Percentiles rank a stretch among this genome's conserved stretches.
Conservation (phyloP, 2,888 invertebrate genomes). For the Brenthis hecate region DNA sequence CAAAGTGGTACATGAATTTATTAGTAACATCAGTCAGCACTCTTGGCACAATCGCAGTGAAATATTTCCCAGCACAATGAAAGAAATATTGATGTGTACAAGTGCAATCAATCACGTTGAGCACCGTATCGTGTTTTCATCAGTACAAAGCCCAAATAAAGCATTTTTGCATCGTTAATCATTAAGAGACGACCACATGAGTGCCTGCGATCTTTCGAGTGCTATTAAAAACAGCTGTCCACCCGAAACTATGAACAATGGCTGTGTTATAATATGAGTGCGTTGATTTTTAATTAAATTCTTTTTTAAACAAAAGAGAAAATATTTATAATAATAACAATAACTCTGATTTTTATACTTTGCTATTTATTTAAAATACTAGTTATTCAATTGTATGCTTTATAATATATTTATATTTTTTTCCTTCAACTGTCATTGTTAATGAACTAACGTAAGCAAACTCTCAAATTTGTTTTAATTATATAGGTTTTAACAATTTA, state of each 20-base stretch:
- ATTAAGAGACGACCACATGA: conserved; percentile 36
- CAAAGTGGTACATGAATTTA: conserved; percentile 46
- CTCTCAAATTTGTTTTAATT: neutral
- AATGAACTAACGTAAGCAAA: neutral
- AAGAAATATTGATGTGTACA: conserved; percentile 62
- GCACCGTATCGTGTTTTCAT: conserved; percentile 49
- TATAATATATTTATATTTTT: neutral
- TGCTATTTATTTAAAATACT: neutral
- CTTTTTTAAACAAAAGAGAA: conserved; percentile 4
- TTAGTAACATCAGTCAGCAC: conserved; percentile 56
- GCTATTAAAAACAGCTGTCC: conserved; percentile 56
- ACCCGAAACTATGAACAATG: conserved; percentile 34
- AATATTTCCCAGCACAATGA: conserved; percentile 63
- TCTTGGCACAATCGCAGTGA: conserved; percentile 45
- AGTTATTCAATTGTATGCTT: neutral
- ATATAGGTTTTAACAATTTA: conserved; percentile 2
- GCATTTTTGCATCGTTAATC: conserved; percentile 45
- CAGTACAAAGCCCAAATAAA: conserved; percentile 46
- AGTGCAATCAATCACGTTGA: conserved; percentile 47
- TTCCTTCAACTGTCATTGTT: neutral
- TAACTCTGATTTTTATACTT: neutral
- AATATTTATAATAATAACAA: neutral
- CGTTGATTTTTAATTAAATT: conserved; percentile 11
- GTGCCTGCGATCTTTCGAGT: conserved; percentile 39
- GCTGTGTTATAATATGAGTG: conserved; percentile 11